Evolutionary conservation across 2,113 vertebrate genomes (phyloP).

Genomic region (Apteryx owenii): DNA sequence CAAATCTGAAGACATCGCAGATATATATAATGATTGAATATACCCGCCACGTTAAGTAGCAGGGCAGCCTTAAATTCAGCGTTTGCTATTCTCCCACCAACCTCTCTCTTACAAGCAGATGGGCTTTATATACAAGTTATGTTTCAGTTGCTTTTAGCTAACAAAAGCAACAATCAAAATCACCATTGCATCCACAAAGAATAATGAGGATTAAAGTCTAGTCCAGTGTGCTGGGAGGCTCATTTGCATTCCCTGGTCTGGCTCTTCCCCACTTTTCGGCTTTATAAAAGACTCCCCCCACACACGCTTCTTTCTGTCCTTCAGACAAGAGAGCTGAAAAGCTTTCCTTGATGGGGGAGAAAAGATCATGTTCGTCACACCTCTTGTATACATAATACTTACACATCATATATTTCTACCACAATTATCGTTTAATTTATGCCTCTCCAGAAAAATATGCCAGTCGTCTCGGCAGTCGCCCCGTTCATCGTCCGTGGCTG

Average conservation of each 20-base stretch:
- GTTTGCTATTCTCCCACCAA: not conserved
- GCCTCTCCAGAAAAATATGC: constrained; percentile 7
- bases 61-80: not conserved
- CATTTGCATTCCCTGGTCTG: constrained; percentile 34
- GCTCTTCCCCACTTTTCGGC: not conserved
- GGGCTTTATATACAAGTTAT: not conserved
- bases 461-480: not conserved
- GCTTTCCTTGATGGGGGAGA: not conserved
- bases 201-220: constrained; percentile 23
- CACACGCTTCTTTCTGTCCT: not conserved
- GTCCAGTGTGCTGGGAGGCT: not conserved
- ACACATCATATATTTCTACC: not conserved
- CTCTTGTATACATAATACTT: not conserved
- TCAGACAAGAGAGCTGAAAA: constrained; percentile 3
- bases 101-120: constrained; percentile 5
- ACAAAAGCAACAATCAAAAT: constrained; percentile 34
- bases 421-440: constrained; percentile 29
- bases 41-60: not conserved
- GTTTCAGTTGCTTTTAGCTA: not conserved
- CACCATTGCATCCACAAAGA: not conserved
- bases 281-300: not conserved
- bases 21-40: not conserved
- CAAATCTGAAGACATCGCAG: fast-evolving
- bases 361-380: not conserved
- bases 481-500: not conserved